These are phyloP conservation scores for Zhengitettix transpicula DNA, from an alignment of 2,888 invertebrate species.

Conservation along the genomic window DNA sequence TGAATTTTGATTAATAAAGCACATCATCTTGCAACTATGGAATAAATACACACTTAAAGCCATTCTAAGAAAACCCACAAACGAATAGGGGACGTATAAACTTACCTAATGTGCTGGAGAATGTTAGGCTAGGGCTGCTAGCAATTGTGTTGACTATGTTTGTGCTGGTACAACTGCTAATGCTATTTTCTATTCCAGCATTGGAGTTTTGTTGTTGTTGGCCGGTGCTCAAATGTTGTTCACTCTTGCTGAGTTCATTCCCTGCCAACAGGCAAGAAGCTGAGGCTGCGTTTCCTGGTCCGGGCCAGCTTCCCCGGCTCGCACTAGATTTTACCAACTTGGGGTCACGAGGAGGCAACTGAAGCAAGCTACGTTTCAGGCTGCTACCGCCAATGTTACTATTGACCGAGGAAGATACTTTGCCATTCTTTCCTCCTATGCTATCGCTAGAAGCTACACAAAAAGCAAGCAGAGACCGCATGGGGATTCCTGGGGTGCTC, in stretches of 20 bases:
- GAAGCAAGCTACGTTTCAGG: conserved; percentile 39
- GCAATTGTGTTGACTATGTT: background rate
- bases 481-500: conserved; percentile 20
- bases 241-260: conserved; percentile 68
- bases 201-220: background rate
- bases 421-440: conserved; percentile 30
- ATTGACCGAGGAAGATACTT: no score
- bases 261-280: conserved; percentile 24
- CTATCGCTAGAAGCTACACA: conserved; percentile 16
- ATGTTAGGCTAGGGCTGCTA: background rate
- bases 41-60: no score
- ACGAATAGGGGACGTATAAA: no score
- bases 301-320: conserved; percentile 74
- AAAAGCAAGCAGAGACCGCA: conserved; percentile 25
- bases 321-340: conserved; percentile 61
- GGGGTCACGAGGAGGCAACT: conserved; percentile 52
- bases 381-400: conserved; percentile 20
- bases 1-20: no score
- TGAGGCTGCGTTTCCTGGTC: conserved; percentile 39
- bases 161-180: background rate
- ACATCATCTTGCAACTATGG: no score
- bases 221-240: conserved; percentile 31
- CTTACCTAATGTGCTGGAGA: no score
- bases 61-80: no score
- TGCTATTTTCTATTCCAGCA: background rate